Evolutionary conservation across 2,888 invertebrate species (phyloP), one percentile per base, ranked within the genome.

Genomic region (Pollenia amentaria): DNA sequence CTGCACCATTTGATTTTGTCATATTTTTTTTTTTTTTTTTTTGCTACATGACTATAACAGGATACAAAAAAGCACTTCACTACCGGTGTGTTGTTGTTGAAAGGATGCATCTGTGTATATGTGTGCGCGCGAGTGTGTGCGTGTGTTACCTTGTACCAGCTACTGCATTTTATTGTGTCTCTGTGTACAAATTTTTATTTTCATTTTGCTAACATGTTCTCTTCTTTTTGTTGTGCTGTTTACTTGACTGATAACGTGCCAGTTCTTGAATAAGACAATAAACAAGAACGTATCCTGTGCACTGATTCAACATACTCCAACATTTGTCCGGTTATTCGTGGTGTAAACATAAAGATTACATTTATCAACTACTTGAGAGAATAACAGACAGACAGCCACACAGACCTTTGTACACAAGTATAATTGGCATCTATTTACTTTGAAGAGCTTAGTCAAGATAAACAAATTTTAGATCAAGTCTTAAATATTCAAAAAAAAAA

Each of bases 201-300:
- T 12, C 21, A 12, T n/a, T 40, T 55, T 67, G 38, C n/a, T 1
- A 38, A 8, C 42, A 62, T 38, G 48, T 51, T 75, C 18, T 18
- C 40, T 72, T 80, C 11, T 60, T 44, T 60, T 11, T 51, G 14
- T 69, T 55, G 42, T 55, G 18, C 16, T 83, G 77, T 70, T 85
- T 72, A 70, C 69, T 80, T 70, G 51, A 81, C 76, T 81, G 70
- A 81, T 81, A 81, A 85, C 70, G 51, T 85, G 62, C 42, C 14
- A 51, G 14, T 40, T 46, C 29, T 72, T 14, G 38, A 55, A 29
- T 21, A 65, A 48, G 73, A 40, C 80, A 65, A 85, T 76, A 85
- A 80, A 85, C 69, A 80, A 76, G 72, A 76, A 62, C 9, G 44
- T 70, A 76, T 80, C 62, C 75, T 75, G 60, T 51, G 46, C 62